Conservation (phyloP, 2,113 vertebrate genomes). For the Colinus virginianus region DNA sequence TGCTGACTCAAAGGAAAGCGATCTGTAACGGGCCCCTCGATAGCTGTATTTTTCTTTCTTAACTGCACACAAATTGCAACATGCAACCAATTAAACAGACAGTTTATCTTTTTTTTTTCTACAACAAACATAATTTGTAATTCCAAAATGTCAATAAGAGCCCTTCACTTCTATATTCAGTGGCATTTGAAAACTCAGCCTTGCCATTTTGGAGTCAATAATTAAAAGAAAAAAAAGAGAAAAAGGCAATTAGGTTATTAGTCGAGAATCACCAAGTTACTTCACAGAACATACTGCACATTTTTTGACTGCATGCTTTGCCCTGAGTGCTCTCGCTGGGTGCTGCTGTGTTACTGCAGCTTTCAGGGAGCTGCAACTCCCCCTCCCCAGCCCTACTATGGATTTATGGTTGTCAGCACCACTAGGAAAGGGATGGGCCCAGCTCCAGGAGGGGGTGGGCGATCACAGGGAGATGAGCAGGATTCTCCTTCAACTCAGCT, state of each 20-base stretch:
- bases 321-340: background rate
- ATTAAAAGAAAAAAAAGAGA: background rate
- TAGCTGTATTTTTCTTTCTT: constrained; percentile 58
- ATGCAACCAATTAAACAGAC: constrained; percentile 64
- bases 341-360: background rate
- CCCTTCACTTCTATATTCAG: constrained; percentile 4
- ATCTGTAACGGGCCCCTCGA: constrained; percentile 52
- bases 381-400: background rate
- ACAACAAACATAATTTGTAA: constrained; percentile 60
- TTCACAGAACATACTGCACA: background rate
- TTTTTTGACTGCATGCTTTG: background rate
- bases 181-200: background rate
- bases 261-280: constrained; percentile 23
- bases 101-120: constrained; percentile 17
- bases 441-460: too few relatives aligned
- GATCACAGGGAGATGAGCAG: too few relatives aligned
- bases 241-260: constrained; percentile 32
- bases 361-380: background rate
- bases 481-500: too few relatives aligned
- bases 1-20: constrained; percentile 66
- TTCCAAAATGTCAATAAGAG: constrained; percentile 46
- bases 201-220: background rate
- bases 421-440: too few relatives aligned
- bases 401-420: too few relatives aligned
- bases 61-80: constrained; percentile 68